These are phyloP conservation scores for Gymnobelideus leadbeateri DNA, from an alignment of 2,113 vertebrate genomes.

Conservation along the genomic window DNA sequence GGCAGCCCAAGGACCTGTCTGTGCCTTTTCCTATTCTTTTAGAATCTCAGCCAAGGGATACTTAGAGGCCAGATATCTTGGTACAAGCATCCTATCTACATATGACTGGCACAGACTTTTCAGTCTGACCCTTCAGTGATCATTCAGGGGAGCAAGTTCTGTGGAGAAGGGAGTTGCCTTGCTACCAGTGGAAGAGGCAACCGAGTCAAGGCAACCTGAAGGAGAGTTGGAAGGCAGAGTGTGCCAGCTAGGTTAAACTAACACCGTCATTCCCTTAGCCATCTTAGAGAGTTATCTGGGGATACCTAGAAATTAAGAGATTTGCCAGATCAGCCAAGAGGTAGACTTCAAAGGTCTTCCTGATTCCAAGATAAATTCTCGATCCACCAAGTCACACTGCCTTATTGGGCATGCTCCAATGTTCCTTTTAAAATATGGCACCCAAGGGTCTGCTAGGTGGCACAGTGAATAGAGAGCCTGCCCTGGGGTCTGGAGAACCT, in stretches of 20 bases:
- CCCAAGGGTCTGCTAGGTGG: background rate
- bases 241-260: background rate
- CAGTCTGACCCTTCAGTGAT: background rate
- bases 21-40: background rate
- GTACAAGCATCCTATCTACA: background rate
- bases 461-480: too few relatives aligned
- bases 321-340: background rate
- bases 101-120: background rate
- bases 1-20: background rate
- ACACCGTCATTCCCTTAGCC: background rate
- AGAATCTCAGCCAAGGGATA: background rate
- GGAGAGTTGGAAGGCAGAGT: background rate
- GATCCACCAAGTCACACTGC: background rate
- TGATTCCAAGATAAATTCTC: background rate
- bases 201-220: background rate
- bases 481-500: too few relatives aligned
- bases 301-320: background rate
- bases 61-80: too few relatives aligned
- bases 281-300: background rate
- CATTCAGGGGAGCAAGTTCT: background rate
- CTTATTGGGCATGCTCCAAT: background rate
- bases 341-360: background rate
- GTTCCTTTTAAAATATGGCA: background rate
- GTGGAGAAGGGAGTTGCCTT: background rate
- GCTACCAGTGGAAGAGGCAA: background rate